phyloP scores from a whole-genome alignment of 2,113 vertebrate species.

The Boulengerochromis microlepis region DNA sequence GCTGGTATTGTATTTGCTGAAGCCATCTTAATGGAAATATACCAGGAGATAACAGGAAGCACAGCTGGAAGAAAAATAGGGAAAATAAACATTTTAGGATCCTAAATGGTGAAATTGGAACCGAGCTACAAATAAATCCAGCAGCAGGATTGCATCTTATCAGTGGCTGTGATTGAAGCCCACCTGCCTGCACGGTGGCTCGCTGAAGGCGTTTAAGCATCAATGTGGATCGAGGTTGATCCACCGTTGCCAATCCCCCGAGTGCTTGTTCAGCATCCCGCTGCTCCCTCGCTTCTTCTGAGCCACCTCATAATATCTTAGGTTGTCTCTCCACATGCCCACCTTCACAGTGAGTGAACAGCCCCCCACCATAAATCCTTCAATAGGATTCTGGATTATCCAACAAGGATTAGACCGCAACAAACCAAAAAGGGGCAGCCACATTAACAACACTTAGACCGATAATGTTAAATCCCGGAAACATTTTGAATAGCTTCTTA shows the following conservation, averaged over 20 bases:
- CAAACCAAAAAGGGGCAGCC: neutral
- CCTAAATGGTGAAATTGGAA: neutral
- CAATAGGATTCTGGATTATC: slow-evolving; percentile 49
- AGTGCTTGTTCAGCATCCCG: slow-evolving; percentile 27
- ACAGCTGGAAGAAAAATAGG: neutral
- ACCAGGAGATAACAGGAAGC: neutral
- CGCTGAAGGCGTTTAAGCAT: neutral
- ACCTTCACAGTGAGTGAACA: neutral
- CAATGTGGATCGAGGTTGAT: neutral
- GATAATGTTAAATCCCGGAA: neutral
- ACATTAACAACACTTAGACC: neutral
- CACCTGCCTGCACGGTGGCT: neutral
- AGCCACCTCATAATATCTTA: neutral
- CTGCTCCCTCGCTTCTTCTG: neutral
- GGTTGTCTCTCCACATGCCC: neutral
- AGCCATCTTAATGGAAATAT: neutral
- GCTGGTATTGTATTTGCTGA: neutral
- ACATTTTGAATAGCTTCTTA: neutral
- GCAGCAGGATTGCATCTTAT: neutral
- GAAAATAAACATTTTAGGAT: neutral
- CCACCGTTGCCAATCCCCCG: slow-evolving; percentile 9
- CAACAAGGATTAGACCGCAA: slow-evolving; percentile 31
- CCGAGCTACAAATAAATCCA: neutral
- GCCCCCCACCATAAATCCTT: slow-evolving; percentile 16
- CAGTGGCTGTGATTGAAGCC: neutral